Evolutionary conservation across 2,113 vertebrate genomes (phyloP), one percentile per base, ranked within the genome.

Genomic region (Dicrurus megarhynchus): DNA sequence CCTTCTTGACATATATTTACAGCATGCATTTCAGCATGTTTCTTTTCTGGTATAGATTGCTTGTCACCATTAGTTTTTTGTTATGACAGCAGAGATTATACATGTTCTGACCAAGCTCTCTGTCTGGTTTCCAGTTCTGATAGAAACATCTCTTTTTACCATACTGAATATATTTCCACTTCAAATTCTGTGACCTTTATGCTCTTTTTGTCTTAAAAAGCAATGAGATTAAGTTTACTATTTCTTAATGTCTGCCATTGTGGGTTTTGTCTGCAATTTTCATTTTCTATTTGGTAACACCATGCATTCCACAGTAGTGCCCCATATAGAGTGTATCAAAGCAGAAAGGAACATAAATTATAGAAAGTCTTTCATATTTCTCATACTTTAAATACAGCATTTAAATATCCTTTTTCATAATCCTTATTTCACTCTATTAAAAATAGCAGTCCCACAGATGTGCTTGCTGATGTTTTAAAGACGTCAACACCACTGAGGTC

Each of bases 51-150:
- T 87, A 61, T 75, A 84, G 93, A 95, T 96, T 96, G 95, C 83
- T 96, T 94, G 95, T 96, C 95, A 93, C 92, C 83, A 47, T 95
- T 92, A 92, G 30, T 81, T 95, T 90, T 92, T 49, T 92, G 64
- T 75, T 92, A 78, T 95, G 93, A 95, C 96, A 97, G 90, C 85
- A 84, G 83, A 93, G 85, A 95, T 95, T 97, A 94, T 60, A 61
- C 20, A 33, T 90, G 60, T 85, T 83, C 79, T 89, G 79, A 87
- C 92, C 85, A 75, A 93, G 47, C 33, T 71, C 44, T 76, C 56
- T 75, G 32, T 65, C 90, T 93, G 30, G 13, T 87, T 93, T 96
- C 87, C 41, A 81, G 32, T 90, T 90, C 57, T 75, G 76, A 71
- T 77, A 52, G 63, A 89, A 92, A 63, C 26, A 67, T 63, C 46